Percentiles rank a stretch among this genome's conserved stretches.
Conservation (phyloP, 2,797 vertebrate species). For the Kryptopterus vitreolus region DNA sequence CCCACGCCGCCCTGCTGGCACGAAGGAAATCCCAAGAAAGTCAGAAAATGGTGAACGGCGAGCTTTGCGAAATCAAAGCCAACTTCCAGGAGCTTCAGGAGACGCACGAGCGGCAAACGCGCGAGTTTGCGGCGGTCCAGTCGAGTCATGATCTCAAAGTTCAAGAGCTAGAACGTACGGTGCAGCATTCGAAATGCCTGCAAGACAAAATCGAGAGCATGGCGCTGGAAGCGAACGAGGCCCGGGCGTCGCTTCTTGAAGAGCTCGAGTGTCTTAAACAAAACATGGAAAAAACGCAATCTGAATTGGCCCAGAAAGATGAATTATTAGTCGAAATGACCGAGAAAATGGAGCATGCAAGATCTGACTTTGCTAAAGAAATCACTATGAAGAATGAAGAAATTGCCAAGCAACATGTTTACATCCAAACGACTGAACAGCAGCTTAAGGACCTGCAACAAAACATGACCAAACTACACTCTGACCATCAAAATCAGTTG, state of each 20-base stretch:
- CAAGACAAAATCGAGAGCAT: constrained; percentile 64
- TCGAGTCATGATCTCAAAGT: constrained; percentile 64
- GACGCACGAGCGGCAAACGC: constrained; percentile 68
- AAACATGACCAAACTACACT: constrained; percentile 50
- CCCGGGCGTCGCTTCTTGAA: constrained; percentile 55
- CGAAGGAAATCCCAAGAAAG: constrained; percentile 74
- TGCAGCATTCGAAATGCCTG: constrained; percentile 52
- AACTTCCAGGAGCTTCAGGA: constrained; percentile 68
- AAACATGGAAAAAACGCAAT: constrained; percentile 49
- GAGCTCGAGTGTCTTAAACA: constrained; percentile 61
- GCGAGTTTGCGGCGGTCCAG: constrained; percentile 65
- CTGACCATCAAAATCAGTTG: constrained; percentile 61
- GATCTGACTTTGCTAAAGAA: constrained; percentile 61
- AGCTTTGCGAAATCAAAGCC: constrained; percentile 67
- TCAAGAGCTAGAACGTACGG: constrained; percentile 63
- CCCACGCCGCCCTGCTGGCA: constrained; percentile 73
- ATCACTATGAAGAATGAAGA: constrained; percentile 58
- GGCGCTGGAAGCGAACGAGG: constrained; percentile 57
- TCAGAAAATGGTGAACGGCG: constrained; percentile 65
- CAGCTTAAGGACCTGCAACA: constrained; percentile 57
- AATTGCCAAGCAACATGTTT: constrained; percentile 20
- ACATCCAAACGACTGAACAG: constrained; percentile 14
- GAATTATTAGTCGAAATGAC: constrained; percentile 57
- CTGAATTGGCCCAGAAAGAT: constrained; percentile 62
- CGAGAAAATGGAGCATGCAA: constrained; percentile 56